A percentile compares a stretch with the other conserved stretches of the same genome.
Conservation (phyloP, 2,888 invertebrate species). For the Drosophila birchii region DNA sequence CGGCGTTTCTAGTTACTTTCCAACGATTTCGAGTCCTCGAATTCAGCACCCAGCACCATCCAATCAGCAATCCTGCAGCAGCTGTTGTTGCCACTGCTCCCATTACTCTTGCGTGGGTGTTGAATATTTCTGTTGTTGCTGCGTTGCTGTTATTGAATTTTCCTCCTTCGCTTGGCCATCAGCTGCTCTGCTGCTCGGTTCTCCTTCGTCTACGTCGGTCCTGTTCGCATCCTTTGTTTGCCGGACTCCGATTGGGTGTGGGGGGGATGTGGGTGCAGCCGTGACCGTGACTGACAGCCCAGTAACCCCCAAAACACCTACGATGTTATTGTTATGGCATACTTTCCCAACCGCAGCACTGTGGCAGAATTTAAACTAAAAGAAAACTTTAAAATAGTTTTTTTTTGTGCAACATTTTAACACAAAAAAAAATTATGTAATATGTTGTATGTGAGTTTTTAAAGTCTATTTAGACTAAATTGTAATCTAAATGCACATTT, state of each 20-base stretch:
- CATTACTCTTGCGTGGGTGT: slow-evolving; percentile 36
- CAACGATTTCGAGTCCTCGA: slow-evolving; percentile 20
- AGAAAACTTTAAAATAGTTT: neutral
- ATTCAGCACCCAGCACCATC: slow-evolving; percentile 7
- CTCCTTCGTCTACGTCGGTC: slow-evolving; percentile 12
- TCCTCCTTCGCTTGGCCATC: slow-evolving; percentile 45
- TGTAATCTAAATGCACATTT: neutral
- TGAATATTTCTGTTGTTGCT: slow-evolving; percentile 27
- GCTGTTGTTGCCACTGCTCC: slow-evolving; percentile 32
- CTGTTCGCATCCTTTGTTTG: slow-evolving; percentile 32
- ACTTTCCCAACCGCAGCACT: slow-evolving; percentile 5
- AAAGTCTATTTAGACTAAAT: neutral
- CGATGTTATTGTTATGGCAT: slow-evolving; percentile 41
- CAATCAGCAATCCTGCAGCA: slow-evolving; percentile 25
- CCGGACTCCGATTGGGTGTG: neutral
- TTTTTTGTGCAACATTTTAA: slow-evolving; percentile 4
- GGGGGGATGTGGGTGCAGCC: slow-evolving; percentile 25
- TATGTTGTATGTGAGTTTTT: neutral
- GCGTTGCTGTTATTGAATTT: slow-evolving; percentile 67
- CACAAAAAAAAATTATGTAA: neutral
- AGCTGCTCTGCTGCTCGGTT: slow-evolving; percentile 45
- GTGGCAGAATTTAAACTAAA: neutral
- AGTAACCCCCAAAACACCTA: slow-evolving; percentile 51
- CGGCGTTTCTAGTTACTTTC: slow-evolving; percentile 3
- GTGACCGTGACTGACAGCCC: slow-evolving; percentile 69